Evolutionary conservation across 2,797 vertebrate species (phyloP), one percentile per base, ranked within the genome.

Genomic region (Steatocranus sp.): DNA sequence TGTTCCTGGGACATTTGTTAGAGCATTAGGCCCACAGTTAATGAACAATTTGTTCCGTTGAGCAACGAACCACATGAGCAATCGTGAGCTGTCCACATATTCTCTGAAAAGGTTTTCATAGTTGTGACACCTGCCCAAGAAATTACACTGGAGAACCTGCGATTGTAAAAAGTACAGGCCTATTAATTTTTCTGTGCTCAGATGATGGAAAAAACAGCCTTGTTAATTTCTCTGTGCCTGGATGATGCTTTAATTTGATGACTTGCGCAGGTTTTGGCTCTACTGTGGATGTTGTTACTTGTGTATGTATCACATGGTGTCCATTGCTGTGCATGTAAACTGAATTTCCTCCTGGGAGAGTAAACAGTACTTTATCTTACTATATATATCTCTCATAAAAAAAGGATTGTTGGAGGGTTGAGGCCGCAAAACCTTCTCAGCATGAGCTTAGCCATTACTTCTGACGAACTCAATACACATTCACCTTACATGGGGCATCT

Each of bases 21-120:
- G 84, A 92, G 92, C 91, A 93, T 92, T 93, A 92, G 87, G 85
- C 86, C 79, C 82, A 82, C 61, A 92, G 88, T 95, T 94, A 96
- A 96, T 95, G 93, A 94, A 94, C 90, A 92, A 91, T 93, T 95
- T 94, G 89, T 94, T 94, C 89, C 85, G 75, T 93, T 91, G 88
- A 93, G 92, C 92, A 91, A 91, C 82, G 68, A 91, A 91, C 85
- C 88, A 91, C 90, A 83, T 50, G 48, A 86, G 87, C 83, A 83
- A 88, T 85, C 63, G 75, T 66, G 85, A 88, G 86, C 77, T 17
- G 12, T 82, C 81, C 82, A 5, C 51, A 84, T 38, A 7, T 79
- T 86, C 61, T n/a, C 36, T 81, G 81, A 84, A 84, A 85, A 84
- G 75, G 56, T 89, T 90, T 91, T 86, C 85, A 80, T 77, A 85